These are phyloP conservation scores for Tiphia femorata DNA, from an alignment of 2,888 invertebrate species.

Conservation along the genomic window DNA sequence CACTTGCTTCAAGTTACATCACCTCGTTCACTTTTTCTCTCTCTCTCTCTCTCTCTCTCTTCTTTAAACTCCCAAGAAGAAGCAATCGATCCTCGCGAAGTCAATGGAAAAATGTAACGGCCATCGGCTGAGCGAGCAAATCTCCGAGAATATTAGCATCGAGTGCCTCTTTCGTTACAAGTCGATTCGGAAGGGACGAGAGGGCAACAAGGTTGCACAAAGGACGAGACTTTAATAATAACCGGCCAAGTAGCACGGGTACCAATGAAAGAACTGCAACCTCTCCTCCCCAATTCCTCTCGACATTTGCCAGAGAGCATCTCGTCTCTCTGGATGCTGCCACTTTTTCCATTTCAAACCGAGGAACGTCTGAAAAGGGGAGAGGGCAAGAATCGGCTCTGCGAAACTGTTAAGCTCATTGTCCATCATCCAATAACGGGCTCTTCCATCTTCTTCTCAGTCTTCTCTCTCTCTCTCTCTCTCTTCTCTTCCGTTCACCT, in stretches of 20 bases:
- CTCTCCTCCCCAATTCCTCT: slow-evolving; percentile 14
- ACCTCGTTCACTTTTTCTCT: no score
- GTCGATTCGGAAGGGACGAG: slow-evolving; percentile 19
- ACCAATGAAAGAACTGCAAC: slow-evolving; percentile 40
- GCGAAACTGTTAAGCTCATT: slow-evolving; percentile 8
- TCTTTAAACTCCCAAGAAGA: no score
- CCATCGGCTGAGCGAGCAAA: no score
- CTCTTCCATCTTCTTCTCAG: background rate
- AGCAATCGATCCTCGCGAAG: no score
- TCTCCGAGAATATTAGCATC: slow-evolving; percentile 16
- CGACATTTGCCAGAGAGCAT: no score
- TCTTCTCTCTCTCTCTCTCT: slow-evolving; percentile 1
- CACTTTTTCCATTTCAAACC: no score
- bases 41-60: no score
- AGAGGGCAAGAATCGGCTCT: background rate
- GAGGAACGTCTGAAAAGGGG: no score
- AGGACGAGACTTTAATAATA: slow-evolving; percentile 47
- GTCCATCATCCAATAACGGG: background rate
- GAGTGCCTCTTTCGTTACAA: slow-evolving; percentile 18
- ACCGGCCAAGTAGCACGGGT: slow-evolving; percentile 15
- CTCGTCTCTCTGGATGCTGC: no score
- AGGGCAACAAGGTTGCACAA: slow-evolving; percentile 45
- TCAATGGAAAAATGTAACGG: no score
- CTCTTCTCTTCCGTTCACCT: slow-evolving; percentile 3
- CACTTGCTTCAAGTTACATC: no score